phyloP scores from a whole-genome alignment of 2,888 invertebrate genomes.

The Calephelis perditalis region DNA sequence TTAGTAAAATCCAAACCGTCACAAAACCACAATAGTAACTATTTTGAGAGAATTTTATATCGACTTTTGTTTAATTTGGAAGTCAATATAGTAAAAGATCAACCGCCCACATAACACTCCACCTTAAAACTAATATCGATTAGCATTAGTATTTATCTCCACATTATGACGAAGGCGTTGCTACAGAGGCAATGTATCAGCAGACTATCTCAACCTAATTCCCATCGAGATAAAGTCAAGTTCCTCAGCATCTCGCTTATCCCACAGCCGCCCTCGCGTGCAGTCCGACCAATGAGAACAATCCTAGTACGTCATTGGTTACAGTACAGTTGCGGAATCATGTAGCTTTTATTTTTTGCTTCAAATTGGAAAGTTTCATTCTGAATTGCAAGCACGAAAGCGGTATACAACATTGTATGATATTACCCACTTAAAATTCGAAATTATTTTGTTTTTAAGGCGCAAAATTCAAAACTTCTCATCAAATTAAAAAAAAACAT shows the following conservation, averaged over 20 bases:
- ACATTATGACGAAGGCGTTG: constrained; percentile 57
- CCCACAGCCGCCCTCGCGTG: constrained; percentile 51
- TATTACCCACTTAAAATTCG: no score
- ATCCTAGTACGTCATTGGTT: constrained; percentile 56
- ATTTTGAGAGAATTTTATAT: no score
- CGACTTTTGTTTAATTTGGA: constrained; percentile 1
- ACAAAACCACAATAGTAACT: no score
- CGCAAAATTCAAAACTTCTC: no score
- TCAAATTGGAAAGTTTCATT: constrained; percentile 33
- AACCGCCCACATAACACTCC: constrained; percentile 52
- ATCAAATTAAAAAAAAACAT: no score
- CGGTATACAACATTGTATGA: constrained; percentile 30
- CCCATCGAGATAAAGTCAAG: constrained; percentile 50
- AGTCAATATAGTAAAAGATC: constrained; percentile 14
- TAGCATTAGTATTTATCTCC: constrained; percentile 44
- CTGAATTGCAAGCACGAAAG: background rate
- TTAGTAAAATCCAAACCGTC: no score
- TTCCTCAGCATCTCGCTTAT: constrained; percentile 46
- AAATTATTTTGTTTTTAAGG: no score
- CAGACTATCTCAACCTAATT: constrained; percentile 43
- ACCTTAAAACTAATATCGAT: constrained; percentile 58
- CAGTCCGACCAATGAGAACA: constrained; percentile 48
- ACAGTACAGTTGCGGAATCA: constrained; percentile 50
- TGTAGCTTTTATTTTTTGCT: constrained; percentile 52
- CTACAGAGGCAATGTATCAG: constrained; percentile 42